These are phyloP conservation scores for Leptonema lineaticorne DNA, from an alignment of 1,140 invertebrate genomes.

Conservation along the genomic window DNA sequence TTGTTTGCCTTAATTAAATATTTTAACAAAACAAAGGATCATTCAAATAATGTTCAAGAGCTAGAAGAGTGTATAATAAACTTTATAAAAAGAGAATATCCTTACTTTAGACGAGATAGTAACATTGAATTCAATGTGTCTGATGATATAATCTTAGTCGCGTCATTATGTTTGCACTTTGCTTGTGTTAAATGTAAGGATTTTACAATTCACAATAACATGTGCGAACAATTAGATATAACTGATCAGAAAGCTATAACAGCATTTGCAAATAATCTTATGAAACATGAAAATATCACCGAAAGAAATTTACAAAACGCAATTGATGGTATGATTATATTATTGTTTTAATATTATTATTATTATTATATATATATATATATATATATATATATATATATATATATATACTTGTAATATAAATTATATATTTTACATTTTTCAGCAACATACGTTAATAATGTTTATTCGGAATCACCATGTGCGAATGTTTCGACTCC, in stretches of 20 bases:
- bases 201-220: slow-evolving; percentile 16
- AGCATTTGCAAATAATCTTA: slow-evolving; percentile 32
- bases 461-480: background rate
- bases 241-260: slow-evolving; percentile 34
- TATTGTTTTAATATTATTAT: background rate
- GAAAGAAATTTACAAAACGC: slow-evolving; percentile 25
- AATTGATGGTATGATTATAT: slow-evolving; percentile 27
- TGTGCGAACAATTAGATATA: slow-evolving; percentile 29
- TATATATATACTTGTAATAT: too few relatives aligned
- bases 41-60: background rate
- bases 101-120: slow-evolving; percentile 20
- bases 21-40: background rate
- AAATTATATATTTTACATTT: too few relatives aligned
- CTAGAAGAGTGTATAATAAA: background rate
- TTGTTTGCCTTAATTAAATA: slow-evolving; percentile 11
- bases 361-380: background rate
- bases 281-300: slow-evolving; percentile 30
- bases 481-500: background rate
- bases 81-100: slow-evolving; percentile 35
- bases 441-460: background rate
- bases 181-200: slow-evolving; percentile 34
- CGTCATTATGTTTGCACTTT: slow-evolving; percentile 30
- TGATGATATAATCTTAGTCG: slow-evolving; percentile 24
- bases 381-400: background rate
- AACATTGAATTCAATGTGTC: background rate